Conservation (phyloP, 2,113 vertebrate genomes). For the Proteles cristata region DNA sequence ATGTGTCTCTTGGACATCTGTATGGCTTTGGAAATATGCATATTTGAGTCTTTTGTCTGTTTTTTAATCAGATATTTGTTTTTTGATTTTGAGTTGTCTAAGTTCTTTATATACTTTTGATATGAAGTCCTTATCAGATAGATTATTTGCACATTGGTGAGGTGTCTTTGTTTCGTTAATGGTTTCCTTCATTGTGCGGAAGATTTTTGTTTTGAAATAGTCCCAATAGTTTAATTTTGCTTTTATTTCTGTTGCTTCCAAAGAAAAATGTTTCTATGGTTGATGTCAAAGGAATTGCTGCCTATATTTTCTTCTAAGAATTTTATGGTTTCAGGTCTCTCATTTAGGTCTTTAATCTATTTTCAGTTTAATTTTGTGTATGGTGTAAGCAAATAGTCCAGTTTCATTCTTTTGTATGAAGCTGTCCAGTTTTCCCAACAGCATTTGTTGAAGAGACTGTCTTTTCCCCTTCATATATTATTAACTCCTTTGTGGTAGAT, state of each 20-base stretch:
- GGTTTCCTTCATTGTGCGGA: background rate
- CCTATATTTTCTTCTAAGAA: background rate
- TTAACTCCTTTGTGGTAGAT: background rate
- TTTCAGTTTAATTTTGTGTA: background rate
- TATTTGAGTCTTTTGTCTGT: background rate
- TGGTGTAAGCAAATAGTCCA: background rate
- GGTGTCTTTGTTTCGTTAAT: background rate
- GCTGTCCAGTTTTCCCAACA: background rate
- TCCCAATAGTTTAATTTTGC: background rate
- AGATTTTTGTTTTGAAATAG: background rate
- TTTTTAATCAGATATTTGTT: background rate
- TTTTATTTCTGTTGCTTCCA: background rate
- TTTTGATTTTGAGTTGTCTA: background rate
- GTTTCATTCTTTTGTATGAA: background rate
- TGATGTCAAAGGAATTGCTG: background rate
- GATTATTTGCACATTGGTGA: background rate
- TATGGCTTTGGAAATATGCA: background rate
- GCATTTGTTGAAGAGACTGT: background rate
- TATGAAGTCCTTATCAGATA: background rate
- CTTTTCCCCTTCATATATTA: background rate
- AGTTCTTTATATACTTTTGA: background rate
- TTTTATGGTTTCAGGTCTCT: background rate
- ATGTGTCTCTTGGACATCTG: background rate
- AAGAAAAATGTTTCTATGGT: background rate
- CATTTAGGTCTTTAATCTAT: background rate